These are phyloP conservation scores for Drosophila histrio DNA, from an alignment of 2,888 invertebrate species.

Conservation along the genomic window DNA sequence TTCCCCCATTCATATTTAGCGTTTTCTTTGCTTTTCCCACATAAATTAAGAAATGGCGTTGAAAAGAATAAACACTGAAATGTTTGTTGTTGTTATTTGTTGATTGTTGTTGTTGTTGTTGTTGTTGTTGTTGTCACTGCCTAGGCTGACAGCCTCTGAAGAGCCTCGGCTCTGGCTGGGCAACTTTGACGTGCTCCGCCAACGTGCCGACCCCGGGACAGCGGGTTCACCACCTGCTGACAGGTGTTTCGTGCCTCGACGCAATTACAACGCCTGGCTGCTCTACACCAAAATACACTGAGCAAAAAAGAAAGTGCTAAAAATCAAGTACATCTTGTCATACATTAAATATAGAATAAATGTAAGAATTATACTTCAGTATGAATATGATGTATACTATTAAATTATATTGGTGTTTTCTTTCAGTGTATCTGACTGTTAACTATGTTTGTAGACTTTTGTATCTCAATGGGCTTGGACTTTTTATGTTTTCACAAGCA, in stretches of 20 bases:
- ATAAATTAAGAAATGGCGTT: slow-evolving; percentile 76
- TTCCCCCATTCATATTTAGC: slow-evolving; percentile 53
- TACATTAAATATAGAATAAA: not conserved
- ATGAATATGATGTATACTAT: not conserved
- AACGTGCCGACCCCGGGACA: slow-evolving; percentile 8
- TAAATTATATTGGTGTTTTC: not conserved
- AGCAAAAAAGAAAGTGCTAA: not conserved
- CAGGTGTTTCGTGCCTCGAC: slow-evolving; percentile 60
- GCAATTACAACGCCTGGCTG: slow-evolving; percentile 65
- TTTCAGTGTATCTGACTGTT: slow-evolving; percentile 10
- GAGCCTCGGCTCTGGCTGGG: slow-evolving; percentile 27
- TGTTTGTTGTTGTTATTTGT: slow-evolving; percentile 25
- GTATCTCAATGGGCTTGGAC: slow-evolving; percentile 9
- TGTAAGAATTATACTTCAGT: not conserved
- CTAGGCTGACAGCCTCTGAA: slow-evolving; percentile 49
- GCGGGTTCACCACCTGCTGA: slow-evolving; percentile 57
- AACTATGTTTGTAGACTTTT: slow-evolving; percentile 33
- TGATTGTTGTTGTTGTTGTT: slow-evolving; percentile 18
- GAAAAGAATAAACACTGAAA: slow-evolving; percentile 59
- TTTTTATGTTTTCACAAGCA: slow-evolving; percentile 34
- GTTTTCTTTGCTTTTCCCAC: slow-evolving; percentile 62
- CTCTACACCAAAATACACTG: slow-evolving; percentile 33
- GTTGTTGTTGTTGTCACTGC: slow-evolving; percentile 20
- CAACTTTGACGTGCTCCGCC: slow-evolving; percentile 36
- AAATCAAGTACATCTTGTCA: not conserved